Evolutionary conservation across 1,140 invertebrate species (phyloP).

Genomic region (Coptotermes formosanus): DNA sequence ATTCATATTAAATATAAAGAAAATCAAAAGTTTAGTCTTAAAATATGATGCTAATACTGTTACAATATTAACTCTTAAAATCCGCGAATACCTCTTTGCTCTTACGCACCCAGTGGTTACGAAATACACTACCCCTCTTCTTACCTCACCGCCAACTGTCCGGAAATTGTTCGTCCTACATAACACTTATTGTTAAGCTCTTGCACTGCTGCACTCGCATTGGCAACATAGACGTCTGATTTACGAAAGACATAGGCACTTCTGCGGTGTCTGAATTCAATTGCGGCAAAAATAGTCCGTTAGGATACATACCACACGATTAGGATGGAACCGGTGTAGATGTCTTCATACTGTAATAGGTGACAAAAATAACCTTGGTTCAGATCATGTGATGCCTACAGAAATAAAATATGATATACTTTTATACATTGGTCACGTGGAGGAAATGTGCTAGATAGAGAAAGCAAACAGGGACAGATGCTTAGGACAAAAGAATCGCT

Average conservation of each 20-base stretch:
- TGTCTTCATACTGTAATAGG: background rate
- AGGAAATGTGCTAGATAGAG: too few species aligned
- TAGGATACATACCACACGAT: too few species aligned
- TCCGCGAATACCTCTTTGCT: background rate
- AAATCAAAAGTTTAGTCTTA: background rate
- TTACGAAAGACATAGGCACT: too few species aligned
- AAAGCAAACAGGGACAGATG: too few species aligned
- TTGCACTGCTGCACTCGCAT: background rate
- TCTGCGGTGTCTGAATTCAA: too few species aligned
- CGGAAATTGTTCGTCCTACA: background rate
- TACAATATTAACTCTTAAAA: background rate
- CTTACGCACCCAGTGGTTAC: background rate
- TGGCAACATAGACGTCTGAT: too few species aligned
- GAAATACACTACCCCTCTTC: background rate
- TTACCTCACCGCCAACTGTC: background rate
- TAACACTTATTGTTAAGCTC: background rate
- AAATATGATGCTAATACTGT: background rate
- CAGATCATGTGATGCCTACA: too few species aligned
- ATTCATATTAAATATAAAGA: background rate
- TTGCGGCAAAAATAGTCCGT: too few species aligned
- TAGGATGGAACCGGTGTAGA: background rate
- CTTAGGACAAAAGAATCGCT: too few species aligned
- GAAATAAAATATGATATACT: too few species aligned
- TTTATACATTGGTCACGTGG: too few species aligned
- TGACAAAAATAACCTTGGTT: background rate